phyloP scores from a whole-genome alignment of 2,797 vertebrate genomes.

The Platalea minor region DNA sequence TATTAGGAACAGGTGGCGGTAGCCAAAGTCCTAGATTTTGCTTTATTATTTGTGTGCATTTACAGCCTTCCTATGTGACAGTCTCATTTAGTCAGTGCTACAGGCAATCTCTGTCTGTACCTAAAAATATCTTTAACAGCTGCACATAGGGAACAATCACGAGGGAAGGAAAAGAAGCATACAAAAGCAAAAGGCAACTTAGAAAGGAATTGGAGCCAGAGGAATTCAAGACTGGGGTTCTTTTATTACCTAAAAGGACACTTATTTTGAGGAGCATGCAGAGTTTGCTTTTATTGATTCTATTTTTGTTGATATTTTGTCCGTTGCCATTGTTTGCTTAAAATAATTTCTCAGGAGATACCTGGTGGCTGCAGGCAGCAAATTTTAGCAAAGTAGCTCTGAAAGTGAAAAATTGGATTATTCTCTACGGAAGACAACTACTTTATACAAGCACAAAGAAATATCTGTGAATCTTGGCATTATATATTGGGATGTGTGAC shows the following conservation, averaged over 20 bases:
- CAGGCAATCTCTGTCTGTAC: slow-evolving; percentile 66
- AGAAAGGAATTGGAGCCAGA: slow-evolving; percentile 44
- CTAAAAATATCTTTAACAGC: slow-evolving; percentile 70
- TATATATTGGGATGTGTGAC: not conserved
- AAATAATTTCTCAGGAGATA: slow-evolving; percentile 40
- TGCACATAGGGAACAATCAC: slow-evolving; percentile 41
- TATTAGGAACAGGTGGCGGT: slow-evolving; percentile 53
- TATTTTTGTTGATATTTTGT: slow-evolving; percentile 47
- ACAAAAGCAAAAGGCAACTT: slow-evolving; percentile 55
- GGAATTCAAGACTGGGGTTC: slow-evolving; percentile 8
- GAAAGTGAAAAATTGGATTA: slow-evolving; percentile 43
- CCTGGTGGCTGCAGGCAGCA: not conserved
- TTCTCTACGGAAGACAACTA: slow-evolving; percentile 27
- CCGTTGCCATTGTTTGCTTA: not conserved
- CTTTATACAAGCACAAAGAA: slow-evolving; percentile 12
- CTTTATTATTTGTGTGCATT: slow-evolving; percentile 69
- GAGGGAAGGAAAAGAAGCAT: not conserved
- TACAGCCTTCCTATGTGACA: slow-evolving; percentile 67
- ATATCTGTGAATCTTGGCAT: not conserved
- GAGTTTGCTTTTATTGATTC: slow-evolving; percentile 5
- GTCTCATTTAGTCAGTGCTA: slow-evolving; percentile 68
- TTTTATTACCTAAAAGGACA: slow-evolving; percentile 42
- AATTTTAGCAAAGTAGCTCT: slow-evolving; percentile 11
- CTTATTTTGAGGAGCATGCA: not conserved
- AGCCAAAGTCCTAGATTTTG: slow-evolving; percentile 54